Evolutionary conservation across 1,140 invertebrate species (phyloP).

Genomic region (Calosoma granatense): DNA sequence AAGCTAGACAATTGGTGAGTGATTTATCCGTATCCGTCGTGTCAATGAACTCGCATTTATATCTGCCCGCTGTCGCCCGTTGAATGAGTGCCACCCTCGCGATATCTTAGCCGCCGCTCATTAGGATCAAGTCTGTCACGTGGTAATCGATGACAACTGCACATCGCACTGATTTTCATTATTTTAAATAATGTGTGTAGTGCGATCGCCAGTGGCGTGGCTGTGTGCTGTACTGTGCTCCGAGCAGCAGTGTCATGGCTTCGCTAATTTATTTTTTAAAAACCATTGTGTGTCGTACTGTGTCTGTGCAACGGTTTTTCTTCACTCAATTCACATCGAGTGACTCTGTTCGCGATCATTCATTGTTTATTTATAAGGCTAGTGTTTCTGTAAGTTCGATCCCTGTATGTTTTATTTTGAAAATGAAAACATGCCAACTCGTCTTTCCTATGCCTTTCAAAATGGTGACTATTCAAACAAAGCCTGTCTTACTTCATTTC

Average conservation of each 20-base stretch:
- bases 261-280: no score
- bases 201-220: constrained; percentile 10
- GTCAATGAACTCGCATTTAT: constrained; percentile 39
- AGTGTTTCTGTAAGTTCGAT: no score
- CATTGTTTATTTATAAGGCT: neutral
- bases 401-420: neutral
- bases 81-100: constrained; percentile 43
- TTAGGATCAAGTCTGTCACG: constrained; percentile 52
- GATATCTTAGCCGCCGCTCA: constrained; percentile 47
- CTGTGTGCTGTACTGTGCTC: no score
- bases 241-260: constrained; percentile 24
- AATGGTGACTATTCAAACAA: constrained; percentile 46
- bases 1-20: constrained; percentile 90
- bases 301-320: neutral
- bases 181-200: constrained; percentile 18
- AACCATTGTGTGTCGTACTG: no score
- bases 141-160: constrained; percentile 46
- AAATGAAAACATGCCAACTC: neutral
- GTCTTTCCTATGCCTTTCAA: constrained; percentile 33
- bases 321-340: no score
- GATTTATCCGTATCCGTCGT: constrained; percentile 17
- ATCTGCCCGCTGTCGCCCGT: constrained; percentile 25
- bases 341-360: no score
- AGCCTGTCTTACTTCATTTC: constrained; percentile 20
- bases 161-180: constrained; percentile 14